Evolutionary conservation across 2,113 vertebrate species (phyloP), one percentile per base, ranked within the genome.

Genomic region (Axis porcinus): DNA sequence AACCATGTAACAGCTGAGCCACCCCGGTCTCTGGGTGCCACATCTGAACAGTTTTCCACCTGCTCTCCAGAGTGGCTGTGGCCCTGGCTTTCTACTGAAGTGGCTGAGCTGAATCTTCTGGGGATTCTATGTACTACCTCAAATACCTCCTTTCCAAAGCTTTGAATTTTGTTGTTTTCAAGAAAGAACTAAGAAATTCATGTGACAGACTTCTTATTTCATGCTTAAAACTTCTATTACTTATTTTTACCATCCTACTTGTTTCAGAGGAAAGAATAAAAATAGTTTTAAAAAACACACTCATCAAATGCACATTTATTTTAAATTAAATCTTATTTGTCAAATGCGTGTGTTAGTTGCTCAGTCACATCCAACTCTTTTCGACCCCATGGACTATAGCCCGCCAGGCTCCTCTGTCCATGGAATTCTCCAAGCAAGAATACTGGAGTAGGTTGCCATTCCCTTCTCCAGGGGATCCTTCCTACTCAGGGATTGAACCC

Each of bases 81-180:
- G 30, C 23, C 23, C 1, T 50, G 43, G 52, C 27, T 45, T 81
- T 50, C 23, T 12, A 10, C 55, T 2, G 12, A n/a, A 27, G 45
- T 21, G 7, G 43, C 23, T 47, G 1, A 6, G 27, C 3, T 28
- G 17, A 10, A 2, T 30, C 19, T 25, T 14, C 36, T 7, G 27
- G 50, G 30, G 17, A 30, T 2, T 43, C 15, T 7, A 3, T 1
- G 19, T 1, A 5, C 17, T 4, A 1, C 19, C n/a, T 9, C 79
- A 45, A 36, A n/a, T 1, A 25, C 0, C 9, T 28, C 33, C 52
- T 74, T 81, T 3, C 13, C 30, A n/a, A 87, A 58, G 6, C 28
- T 64, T 12, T 74, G 8, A n/a, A n/a, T 25, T 86, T 40, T 86
- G n/a, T 27, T 64, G 17, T 78, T 89, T 93, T 87, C 19, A 21